Evolutionary conservation across 2,888 invertebrate genomes (phyloP).

Genomic region (Limnephilus lunatus): DNA sequence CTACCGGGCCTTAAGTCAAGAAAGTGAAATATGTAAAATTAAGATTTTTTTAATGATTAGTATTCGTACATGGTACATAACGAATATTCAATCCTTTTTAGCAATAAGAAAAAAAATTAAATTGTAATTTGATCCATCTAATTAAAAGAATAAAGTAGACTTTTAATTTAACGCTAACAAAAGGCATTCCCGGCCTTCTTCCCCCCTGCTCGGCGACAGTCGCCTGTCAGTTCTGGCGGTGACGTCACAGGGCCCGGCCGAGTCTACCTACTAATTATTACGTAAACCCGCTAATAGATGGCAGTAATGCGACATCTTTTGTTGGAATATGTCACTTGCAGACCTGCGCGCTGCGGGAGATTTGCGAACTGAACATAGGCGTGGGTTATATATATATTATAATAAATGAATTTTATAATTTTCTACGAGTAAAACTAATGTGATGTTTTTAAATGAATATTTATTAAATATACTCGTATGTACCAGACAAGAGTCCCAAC

Average conservation of each 20-base stretch:
- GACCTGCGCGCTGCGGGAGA: constrained; percentile 35
- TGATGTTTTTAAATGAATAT: too few species aligned
- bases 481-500: too few species aligned
- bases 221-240: constrained; percentile 8
- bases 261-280: constrained; percentile 54
- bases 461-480: too few species aligned
- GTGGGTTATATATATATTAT: background rate
- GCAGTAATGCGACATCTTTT: constrained; percentile 65
- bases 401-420: background rate
- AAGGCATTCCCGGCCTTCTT: background rate
- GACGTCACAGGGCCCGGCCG: background rate
- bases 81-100: background rate
- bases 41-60: too few species aligned
- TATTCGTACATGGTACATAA: background rate
- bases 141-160: background rate
- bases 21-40: too few species aligned
- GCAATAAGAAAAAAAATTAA: background rate
- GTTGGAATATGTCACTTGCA: constrained; percentile 61
- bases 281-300: constrained; percentile 65
- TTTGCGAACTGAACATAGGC: constrained; percentile 7
- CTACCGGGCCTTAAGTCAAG: too few species aligned
- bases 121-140: background rate
- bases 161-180: constrained; percentile 33
- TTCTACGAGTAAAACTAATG: too few species aligned
- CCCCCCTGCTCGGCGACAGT: background rate